Evolutionary conservation across 37 sponge, comb jelly and placozoan species (phyloP).

Genomic region (Amphimedon queenslandica): DNA sequence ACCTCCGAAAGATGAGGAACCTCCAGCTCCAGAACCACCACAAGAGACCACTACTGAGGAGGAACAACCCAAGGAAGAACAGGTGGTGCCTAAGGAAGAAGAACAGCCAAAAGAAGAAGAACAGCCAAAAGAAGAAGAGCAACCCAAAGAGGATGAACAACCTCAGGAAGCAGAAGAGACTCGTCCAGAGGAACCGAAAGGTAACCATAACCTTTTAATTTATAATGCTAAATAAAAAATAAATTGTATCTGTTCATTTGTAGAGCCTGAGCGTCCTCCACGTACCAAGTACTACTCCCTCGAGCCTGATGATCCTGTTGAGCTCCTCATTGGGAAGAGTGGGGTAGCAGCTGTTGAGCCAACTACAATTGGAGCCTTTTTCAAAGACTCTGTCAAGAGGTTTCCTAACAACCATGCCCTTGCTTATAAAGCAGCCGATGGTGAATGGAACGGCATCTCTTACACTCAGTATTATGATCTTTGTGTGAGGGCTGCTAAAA

Average conservation of each 20-base stretch:
- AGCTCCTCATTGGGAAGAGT: conserved; percentile 23
- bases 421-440: conserved; percentile 31
- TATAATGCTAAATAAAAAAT: too few species aligned
- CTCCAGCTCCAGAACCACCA: too few species aligned
- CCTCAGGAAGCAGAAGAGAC: too few species aligned
- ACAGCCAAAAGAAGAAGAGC: background rate
- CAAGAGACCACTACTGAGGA: too few species aligned
- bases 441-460: conserved; percentile 37
- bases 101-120: too few species aligned
- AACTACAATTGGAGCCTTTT: conserved; percentile 32
- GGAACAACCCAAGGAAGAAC: too few species aligned
- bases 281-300: conserved; percentile 17
- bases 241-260: too few species aligned
- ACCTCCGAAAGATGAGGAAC: too few species aligned
- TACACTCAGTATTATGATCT: conserved; percentile 61
- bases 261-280: background rate
- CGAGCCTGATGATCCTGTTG: conserved; percentile 35
- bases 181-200: too few species aligned
- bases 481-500: conserved; percentile 54
- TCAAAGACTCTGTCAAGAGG: conserved; percentile 19
- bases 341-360: conserved; percentile 23
- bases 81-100: too few species aligned
- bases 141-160: background rate
- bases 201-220: too few species aligned
- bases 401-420: conserved; percentile 39